Evolutionary conservation across 1,140 invertebrate genomes (phyloP).

Genomic region (Belonocnema kinseyi): DNA sequence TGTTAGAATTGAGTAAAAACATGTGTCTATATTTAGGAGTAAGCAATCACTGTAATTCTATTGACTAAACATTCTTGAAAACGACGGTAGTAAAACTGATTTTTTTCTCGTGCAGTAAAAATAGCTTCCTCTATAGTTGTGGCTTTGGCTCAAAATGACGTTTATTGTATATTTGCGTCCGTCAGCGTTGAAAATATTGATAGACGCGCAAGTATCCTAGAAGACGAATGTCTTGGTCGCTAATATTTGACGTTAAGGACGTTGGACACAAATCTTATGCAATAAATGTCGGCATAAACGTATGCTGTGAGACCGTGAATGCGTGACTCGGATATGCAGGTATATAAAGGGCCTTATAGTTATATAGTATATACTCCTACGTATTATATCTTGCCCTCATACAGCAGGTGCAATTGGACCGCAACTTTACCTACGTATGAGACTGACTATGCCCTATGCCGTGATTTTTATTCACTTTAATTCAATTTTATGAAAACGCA

Average conservation of each 20-base stretch:
- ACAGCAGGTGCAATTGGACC: not conserved
- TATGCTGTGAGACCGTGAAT: too few species aligned
- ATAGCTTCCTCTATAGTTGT: not conserved
- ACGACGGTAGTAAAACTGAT: constrained; percentile 27
- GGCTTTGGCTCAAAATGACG: not conserved
- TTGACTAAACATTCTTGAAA: not conserved
- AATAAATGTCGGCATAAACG: not conserved
- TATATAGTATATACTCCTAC: too few species aligned
- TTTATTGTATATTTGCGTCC: constrained; percentile 20
- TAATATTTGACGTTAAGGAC: not conserved
- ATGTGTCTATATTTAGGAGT: not conserved
- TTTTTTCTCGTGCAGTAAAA: not conserved
- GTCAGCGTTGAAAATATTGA: constrained; percentile 19
- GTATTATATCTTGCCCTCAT: not conserved
- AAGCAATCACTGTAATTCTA: constrained; percentile 1
- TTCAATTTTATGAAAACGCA: not conserved
- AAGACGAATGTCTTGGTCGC: constrained; percentile 1
- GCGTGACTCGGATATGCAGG: too few species aligned
- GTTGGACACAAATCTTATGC: constrained; percentile 2
- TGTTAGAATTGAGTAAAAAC: not conserved
- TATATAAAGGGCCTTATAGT: too few species aligned
- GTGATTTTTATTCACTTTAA: not conserved
- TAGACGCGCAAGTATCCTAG: not conserved
- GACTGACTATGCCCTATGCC: not conserved
- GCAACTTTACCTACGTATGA: constrained; percentile 25